These are phyloP conservation scores for Ivindomyrus marchei DNA, from an alignment of 2,113 vertebrate species.

Conservation along the genomic window DNA sequence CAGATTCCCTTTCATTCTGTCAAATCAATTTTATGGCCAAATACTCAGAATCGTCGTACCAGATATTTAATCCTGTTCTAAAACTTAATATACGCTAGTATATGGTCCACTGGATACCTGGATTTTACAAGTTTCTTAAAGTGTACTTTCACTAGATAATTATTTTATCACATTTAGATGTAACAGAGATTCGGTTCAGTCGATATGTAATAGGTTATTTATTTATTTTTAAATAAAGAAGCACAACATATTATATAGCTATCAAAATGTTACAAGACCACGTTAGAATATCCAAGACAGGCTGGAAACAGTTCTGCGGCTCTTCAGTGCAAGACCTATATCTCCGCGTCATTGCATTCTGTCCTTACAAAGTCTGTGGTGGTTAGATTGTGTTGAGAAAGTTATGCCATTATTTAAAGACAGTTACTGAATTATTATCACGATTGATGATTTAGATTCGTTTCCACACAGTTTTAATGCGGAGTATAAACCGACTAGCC, in stretches of 20 bases:
- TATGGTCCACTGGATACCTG: background rate
- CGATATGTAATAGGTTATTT: background rate
- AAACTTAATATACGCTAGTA: background rate
- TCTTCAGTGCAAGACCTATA: background rate
- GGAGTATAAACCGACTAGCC: background rate
- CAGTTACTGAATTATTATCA: background rate
- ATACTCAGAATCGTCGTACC: background rate
- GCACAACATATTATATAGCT: background rate
- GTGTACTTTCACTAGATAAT: background rate
- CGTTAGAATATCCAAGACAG: background rate
- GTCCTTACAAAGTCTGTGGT: background rate
- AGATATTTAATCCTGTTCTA: background rate
- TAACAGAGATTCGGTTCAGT: background rate
- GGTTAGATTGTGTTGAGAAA: background rate
- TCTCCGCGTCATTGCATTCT: background rate
- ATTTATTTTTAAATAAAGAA: background rate
- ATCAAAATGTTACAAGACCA: background rate
- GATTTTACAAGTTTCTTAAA: background rate
- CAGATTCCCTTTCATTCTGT: background rate
- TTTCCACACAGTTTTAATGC: background rate
- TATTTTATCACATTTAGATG: background rate
- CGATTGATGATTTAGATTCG: background rate
- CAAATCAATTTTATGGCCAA: background rate
- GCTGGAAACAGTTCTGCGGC: background rate
- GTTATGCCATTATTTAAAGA: background rate